These are phyloP conservation scores for Stenopsyche tienmushanensis DNA, from an alignment of 1,140 invertebrate genomes.

Conservation along the genomic window DNA sequence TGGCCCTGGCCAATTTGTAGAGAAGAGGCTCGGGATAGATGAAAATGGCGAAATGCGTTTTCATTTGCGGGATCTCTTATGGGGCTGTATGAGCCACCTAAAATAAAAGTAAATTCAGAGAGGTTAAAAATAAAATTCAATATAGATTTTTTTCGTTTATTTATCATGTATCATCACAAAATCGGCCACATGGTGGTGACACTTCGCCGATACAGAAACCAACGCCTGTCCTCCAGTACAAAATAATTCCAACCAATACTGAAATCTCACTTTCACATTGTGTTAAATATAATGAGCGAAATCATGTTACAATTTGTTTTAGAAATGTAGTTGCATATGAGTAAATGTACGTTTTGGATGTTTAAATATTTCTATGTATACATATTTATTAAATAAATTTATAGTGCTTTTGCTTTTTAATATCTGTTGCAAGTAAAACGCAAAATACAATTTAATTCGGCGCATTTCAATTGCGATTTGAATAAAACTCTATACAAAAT, in stretches of 20 bases:
- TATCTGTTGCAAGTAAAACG: too few species aligned
- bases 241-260: constrained; percentile 27
- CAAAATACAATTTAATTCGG: too few species aligned
- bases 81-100: too few species aligned
- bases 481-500: too few species aligned
- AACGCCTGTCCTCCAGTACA: constrained; percentile 17
- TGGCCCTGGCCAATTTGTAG: too few species aligned
- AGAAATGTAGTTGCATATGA: not conserved
- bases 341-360: constrained; percentile 2
- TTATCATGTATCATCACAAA: constrained; percentile 28
- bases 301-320: constrained; percentile 20
- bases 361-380: constrained; percentile 2
- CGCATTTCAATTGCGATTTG: too few species aligned
- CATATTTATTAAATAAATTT: too few species aligned
- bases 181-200: constrained; percentile 29
- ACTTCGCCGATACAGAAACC: constrained; percentile 24
- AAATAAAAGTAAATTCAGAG: not conserved
- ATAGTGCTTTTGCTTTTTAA: too few species aligned
- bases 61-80: too few species aligned
- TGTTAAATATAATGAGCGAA: constrained; percentile 19
- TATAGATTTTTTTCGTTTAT: constrained; percentile 30
- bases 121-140: too few species aligned
- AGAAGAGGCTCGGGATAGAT: too few species aligned
- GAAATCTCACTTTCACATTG: constrained; percentile 19
- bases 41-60: too few species aligned